Evolutionary conservation across 2,888 invertebrate species (phyloP).

Genomic region (Laothoe populi): DNA sequence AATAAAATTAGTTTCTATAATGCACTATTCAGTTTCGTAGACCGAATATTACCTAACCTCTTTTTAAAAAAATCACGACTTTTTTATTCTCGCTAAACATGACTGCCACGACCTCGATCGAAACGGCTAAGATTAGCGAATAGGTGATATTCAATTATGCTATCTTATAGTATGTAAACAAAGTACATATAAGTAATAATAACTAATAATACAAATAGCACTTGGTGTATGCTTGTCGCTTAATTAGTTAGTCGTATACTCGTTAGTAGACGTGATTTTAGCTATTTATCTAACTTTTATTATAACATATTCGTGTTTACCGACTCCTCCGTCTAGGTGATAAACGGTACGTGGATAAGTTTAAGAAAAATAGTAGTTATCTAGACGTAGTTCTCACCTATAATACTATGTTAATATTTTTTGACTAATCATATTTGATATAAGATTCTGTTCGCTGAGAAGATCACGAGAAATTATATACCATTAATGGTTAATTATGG

Average conservation of each 20-base stretch:
- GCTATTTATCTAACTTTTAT: slow-evolving; percentile 8
- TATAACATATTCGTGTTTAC: background rate
- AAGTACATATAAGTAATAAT: background rate
- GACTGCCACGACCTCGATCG: background rate
- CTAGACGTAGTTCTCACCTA: no score
- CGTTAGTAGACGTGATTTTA: background rate
- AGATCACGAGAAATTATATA: no score
- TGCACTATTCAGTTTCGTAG: background rate
- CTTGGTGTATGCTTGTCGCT: background rate
- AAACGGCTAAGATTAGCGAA: background rate
- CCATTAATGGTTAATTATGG: no score
- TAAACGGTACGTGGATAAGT: background rate
- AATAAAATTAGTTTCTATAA: slow-evolving; percentile 21
- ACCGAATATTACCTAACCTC: background rate
- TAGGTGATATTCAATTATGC: background rate
- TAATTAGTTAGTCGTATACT: background rate
- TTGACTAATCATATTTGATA: no score
- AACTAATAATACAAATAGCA: background rate
- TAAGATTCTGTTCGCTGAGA: no score
- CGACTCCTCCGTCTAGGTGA: background rate
- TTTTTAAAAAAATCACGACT: background rate
- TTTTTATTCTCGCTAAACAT: background rate
- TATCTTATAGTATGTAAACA: background rate
- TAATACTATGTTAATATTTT: no score
- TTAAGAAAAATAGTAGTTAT: no score